Base-by-base conservation (phyloP, 1,140 invertebrate species). In the Caenorhabditis briggsae region DNA sequence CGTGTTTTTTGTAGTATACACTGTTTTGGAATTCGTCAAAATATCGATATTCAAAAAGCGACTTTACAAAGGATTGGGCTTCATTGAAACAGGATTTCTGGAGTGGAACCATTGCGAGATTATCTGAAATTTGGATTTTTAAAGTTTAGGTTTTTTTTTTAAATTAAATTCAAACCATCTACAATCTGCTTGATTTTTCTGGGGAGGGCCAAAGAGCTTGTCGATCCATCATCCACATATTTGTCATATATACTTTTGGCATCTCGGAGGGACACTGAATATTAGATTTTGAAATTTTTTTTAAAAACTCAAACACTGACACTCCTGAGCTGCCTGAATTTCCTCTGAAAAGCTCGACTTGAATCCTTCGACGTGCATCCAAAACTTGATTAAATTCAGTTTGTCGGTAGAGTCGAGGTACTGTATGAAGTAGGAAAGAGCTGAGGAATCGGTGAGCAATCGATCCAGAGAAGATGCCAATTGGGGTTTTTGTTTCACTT, bases 341-440 rank as follows among this genome's bases (percentile, higher is more conserved):
- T 64, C 16, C 41, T 59, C 58, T 78, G 48, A 86, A 74, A 55
- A 82, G 55, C 61, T 78, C 6, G 82, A 82, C 59, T 83, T 83
- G 41, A 87, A 87, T 43, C 82, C 78, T 50, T 87, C 82, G 9
- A 83, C 82, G 46, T 87, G 82, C 50, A 87, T 61, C 53, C 61
- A 87, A 78, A 87, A 87, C 25, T 87, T 87, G 25, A 87, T 82
- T 46, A 83, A 55, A 56, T 87, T 70, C n/a, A 87, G 55, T 59
- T 83, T 83, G 41, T 83, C 82, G 46, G 82, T 46, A 0, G 82
- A 83, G 6, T 83, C 82, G 12, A 83, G 82, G 20, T 59, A 83
- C 20, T 83, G 82, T 11, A 83, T 83, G 23, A 83, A 83, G 23
- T 59, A 83, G n/a, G 82, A 58, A 11, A 83, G 55, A 20, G 82